Conservation (phyloP, 2,888 invertebrate genomes). For the Yponomeuta sedellus region DNA sequence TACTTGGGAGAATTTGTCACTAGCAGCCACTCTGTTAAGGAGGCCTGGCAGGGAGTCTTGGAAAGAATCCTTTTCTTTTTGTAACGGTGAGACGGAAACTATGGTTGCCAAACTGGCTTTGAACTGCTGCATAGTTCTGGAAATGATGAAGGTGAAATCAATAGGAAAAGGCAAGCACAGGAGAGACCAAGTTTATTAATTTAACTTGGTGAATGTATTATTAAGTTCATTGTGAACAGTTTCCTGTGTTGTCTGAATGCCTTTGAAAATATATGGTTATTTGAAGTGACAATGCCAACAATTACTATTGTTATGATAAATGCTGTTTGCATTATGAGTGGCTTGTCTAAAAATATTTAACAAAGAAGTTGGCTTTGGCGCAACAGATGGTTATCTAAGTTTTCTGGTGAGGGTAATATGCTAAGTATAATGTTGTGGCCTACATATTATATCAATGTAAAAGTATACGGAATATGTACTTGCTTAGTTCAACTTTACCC, state of each 20-base stretch:
- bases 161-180: too few species aligned
- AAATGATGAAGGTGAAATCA: not conserved
- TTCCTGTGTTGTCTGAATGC: too few species aligned
- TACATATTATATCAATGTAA: not conserved
- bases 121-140: conserved; percentile 11
- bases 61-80: conserved; percentile 51
- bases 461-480: not conserved
- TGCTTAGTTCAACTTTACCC: too few species aligned
- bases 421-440: not conserved
- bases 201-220: too few species aligned
- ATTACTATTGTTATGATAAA: not conserved
- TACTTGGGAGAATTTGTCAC: conserved; percentile 40
- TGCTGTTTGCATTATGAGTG: not conserved
- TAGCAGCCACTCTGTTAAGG: conserved; percentile 39
- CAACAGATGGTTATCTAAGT: not conserved
- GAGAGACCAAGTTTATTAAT: too few species aligned
- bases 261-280: not conserved
- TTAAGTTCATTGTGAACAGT: too few species aligned
- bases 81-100: conserved; percentile 42
- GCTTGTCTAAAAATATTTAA: not conserved
- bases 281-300: not conserved
- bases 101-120: conserved; percentile 35
- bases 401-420: not conserved
- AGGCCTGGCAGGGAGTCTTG: conserved; percentile 49
- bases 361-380: not conserved